Percentiles rank a stretch among this genome's conserved stretches.
Conservation (phyloP, 1,140 invertebrate genomes). For the Chrysomallon squamiferum region DNA sequence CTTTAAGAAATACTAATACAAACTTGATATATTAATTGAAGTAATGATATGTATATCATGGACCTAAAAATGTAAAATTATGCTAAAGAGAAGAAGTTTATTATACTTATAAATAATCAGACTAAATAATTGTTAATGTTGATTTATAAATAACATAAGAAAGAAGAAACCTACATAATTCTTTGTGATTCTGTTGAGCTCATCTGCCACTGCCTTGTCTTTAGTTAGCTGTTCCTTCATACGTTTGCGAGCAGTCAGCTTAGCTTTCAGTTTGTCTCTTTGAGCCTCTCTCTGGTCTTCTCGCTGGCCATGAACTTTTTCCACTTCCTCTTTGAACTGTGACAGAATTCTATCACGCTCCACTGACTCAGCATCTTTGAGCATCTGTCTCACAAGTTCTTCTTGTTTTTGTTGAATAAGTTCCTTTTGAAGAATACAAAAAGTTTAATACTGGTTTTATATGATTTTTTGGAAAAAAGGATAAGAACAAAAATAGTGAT, state of each 20-base stretch:
- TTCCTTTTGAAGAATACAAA: slow-evolving; percentile 28
- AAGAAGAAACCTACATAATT: slow-evolving; percentile 42
- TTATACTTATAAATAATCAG: no score
- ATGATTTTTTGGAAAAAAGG: no score
- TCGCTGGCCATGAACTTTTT: slow-evolving; percentile 22
- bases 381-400: slow-evolving; percentile 34
- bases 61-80: no score
- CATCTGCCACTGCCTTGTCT: slow-evolving; percentile 50
- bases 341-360: slow-evolving; percentile 46
- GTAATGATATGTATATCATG: no score
- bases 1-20: no score
- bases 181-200: slow-evolving; percentile 54
- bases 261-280: slow-evolving; percentile 50
- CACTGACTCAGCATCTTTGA: slow-evolving; percentile 33
- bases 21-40: no score
- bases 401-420: slow-evolving; percentile 35
- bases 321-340: slow-evolving; percentile 39
- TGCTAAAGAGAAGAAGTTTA: no score
- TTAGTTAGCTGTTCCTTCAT: slow-evolving; percentile 53
- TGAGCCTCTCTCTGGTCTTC: slow-evolving; percentile 33
- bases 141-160: no score
- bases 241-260: slow-evolving; percentile 54
- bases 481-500: no score
- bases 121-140: no score
- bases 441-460: not conserved